These are phyloP conservation scores for Anableps anableps DNA, from an alignment of 2,797 vertebrate genomes.

Conservation along the genomic window DNA sequence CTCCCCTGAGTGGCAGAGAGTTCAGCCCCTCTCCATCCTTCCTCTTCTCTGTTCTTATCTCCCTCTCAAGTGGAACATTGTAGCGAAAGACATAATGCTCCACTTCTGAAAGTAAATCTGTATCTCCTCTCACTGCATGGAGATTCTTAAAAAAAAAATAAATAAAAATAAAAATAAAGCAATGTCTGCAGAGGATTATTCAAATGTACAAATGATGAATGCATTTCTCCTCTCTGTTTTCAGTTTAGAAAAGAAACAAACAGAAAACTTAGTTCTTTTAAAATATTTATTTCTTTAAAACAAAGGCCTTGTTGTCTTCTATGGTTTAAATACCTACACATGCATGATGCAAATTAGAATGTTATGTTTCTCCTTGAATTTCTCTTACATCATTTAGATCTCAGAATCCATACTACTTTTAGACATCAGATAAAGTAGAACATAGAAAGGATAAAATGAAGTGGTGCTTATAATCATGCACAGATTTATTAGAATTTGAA, in stretches of 20 bases:
- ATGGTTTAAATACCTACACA: conserved; percentile 31
- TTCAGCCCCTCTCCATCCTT: background rate
- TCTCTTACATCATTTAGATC: conserved; percentile 19
- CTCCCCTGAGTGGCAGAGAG: too few species aligned
- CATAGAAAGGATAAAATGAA: conserved; percentile 9
- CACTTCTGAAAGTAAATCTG: too few species aligned
- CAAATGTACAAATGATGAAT: background rate
- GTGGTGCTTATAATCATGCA: background rate
- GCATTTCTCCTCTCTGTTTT: background rate
- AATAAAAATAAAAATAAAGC: too few species aligned
- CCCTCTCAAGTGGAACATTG: too few species aligned
- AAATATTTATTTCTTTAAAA: too few species aligned
- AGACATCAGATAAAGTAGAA: conserved; percentile 26
- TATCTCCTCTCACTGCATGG: too few species aligned
- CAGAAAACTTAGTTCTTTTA: background rate
- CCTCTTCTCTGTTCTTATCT: background rate
- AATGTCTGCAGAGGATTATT: background rate
- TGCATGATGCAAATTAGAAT: conserved; percentile 25
- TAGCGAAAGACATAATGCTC: too few species aligned
- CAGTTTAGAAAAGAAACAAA: background rate
- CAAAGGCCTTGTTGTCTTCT: conserved; percentile 11
- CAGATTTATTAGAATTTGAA: conserved; percentile 18
- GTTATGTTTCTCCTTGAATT: conserved; percentile 12
- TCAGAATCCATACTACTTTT: conserved; percentile 18
- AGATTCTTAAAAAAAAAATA: too few species aligned